Evolutionary conservation across 2,888 invertebrate species (phyloP), one percentile per base, ranked within the genome.

Genomic region (Rugalucina vietnamica): DNA sequence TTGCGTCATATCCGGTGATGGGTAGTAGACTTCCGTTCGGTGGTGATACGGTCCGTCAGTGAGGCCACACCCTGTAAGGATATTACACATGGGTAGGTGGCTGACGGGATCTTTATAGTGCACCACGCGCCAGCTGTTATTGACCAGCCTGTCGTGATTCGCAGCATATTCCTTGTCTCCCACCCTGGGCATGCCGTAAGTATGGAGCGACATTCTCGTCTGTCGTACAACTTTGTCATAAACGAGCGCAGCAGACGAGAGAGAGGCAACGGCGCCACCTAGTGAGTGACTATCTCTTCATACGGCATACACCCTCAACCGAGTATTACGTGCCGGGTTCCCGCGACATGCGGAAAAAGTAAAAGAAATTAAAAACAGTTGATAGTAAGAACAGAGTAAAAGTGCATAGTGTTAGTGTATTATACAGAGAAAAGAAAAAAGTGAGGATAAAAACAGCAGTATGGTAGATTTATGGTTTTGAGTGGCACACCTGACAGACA

Each of bases 251-350:
- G 74, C 76, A 1, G 84, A 70, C 21, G 82, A 43, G 0, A 87
- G 79, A 8, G 86, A 82, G 2, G 84, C 86, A 18, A 84, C 32
- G 2, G 84, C 86, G 5, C 71, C 86, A 36, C 86, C 86, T 0
- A 87, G 80, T 4, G 86, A 84, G 74, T 87, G 82, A 1, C 86
- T n/a, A n/a, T n/a, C n/a, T n/a, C n/a, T n/a, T n/a, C n/a, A n/a
- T n/a, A n/a, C n/a, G n/a, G n/a, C n/a, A n/a, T n/a, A n/a, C n/a
- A n/a, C n/a, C n/a, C n/a, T n/a, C n/a, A n/a, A n/a, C n/a, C n/a
- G n/a, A n/a, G n/a, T n/a, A n/a, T n/a, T n/a, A n/a, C n/a, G n/a
- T n/a, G n/a, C n/a, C n/a, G n/a, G n/a, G n/a, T n/a, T n/a, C n/a
- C n/a, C n/a, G n/a, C n/a, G n/a, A n/a, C n/a, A n/a, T n/a, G n/a